Base-by-base conservation (phyloP, 2,113 vertebrate species). In the Tricholaema leucomelas region DNA sequence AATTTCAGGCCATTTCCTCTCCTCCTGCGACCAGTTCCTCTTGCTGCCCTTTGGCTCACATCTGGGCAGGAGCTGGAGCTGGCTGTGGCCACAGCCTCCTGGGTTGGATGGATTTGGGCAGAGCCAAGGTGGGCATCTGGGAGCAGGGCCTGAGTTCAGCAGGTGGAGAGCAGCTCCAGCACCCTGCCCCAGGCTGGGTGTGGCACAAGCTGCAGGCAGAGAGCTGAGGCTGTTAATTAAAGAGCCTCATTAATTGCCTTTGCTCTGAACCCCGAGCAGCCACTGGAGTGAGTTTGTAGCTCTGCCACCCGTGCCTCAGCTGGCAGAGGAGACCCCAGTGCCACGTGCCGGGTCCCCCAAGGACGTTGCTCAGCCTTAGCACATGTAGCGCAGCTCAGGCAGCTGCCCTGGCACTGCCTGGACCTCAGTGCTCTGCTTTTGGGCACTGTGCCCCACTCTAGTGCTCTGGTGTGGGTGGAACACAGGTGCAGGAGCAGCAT, bases 401-500 rank as follows among this genome's bases (percentile, higher is more conserved):
- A 50, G 12, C 48, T 50, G 28, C 25, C 52, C 27, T 28, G 27
- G 52, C 25, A 54, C 52, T 28, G 40, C 25, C 24, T 27, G 50
- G 50, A 27, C 12, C 50, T 24, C 50, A 52, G 3, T 27, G 15
- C 59, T 15, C 59, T 25, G 33, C 6, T 18, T 17, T 25, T 10
- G 60, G 60, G 35, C 25, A 12, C 59, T 16, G 35, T 4, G 59
- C 19, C 33, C 59, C 21, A 14, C 33, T 15, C 59, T 9, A 21
- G 59, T 15, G 60, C 30, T 25, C 61, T 20, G 28, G 8, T 42
- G 20, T 16, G 20, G 64, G 36, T 21, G 63, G 25, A 18, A 25
- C 0, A 5, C 13, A 40, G 7, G 2, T 30, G 60, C 25, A 11
- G 56, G 35, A n/a, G 25, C 40, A 9, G 20, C 10, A 1, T 13